A percentile compares a stretch with the other conserved stretches of the same genome.
phyloP scores from a whole-genome alignment of 2,797 vertebrate genomes.

The Helicolenus hilgendorfi region DNA sequence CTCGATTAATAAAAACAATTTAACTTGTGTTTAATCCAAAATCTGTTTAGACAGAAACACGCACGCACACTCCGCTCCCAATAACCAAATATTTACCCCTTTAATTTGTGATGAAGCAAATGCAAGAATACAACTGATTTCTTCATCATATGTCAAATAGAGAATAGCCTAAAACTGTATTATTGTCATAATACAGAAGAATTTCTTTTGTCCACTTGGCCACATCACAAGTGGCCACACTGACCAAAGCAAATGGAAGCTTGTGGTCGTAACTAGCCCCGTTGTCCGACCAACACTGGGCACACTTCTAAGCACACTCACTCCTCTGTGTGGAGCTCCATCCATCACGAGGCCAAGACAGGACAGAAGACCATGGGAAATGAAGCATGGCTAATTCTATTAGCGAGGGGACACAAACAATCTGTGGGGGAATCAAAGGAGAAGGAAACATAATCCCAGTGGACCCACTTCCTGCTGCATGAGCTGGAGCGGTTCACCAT shows the following conservation, averaged over 20 bases:
- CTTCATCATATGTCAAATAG: not conserved
- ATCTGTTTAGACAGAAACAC: not conserved
- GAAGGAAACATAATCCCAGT: constrained; percentile 80
- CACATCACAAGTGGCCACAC: constrained; percentile 43
- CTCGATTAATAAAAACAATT: not conserved
- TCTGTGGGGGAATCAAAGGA: constrained; percentile 87
- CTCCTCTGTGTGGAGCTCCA: constrained; percentile 71
- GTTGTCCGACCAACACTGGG: constrained; percentile 74
- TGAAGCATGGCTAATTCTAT: constrained; percentile 90
- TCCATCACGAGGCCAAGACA: constrained; percentile 80
- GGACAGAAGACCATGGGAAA: constrained; percentile 86
- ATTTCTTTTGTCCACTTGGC: constrained; percentile 27
- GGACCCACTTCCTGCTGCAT: constrained; percentile 82
- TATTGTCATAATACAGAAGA: not conserved
- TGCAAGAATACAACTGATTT: not conserved
- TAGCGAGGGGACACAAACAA: constrained; percentile 87
- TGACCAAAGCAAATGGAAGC: constrained; percentile 66
- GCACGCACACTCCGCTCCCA: not conserved
- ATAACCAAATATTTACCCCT: not conserved
- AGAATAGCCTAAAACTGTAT: not conserved
- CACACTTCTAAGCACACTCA: constrained; percentile 77
- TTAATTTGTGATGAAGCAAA: not conserved
- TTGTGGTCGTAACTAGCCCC: constrained; percentile 39
- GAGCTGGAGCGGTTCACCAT: constrained; percentile 89
- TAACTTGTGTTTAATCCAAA: not conserved